phyloP scores from a whole-genome alignment of 2,888 invertebrate genomes.

The Heliconius sara region DNA sequence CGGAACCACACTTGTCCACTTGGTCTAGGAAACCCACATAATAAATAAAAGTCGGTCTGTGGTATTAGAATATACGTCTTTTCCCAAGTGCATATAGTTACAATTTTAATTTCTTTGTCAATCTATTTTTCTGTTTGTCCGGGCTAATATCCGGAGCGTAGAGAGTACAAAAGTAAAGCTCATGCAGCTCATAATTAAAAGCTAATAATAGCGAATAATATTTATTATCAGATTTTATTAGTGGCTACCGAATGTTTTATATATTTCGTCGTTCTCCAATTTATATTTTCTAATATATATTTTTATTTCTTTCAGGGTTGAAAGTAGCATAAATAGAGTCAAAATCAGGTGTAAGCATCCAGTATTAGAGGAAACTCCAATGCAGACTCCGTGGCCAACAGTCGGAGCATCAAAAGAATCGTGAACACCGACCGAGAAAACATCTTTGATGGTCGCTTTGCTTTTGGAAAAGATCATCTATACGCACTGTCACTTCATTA shows the following conservation, averaged over 20 bases:
- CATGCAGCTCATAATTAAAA: neutral
- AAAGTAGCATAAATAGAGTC: constrained; percentile 60
- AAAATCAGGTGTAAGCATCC: constrained; percentile 60
- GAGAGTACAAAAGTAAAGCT: too few species aligned
- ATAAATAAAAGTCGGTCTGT: too few species aligned
- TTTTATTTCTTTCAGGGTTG: constrained; percentile 71
- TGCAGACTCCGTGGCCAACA: constrained; percentile 65
- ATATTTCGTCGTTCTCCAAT: neutral
- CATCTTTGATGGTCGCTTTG: constrained; percentile 77
- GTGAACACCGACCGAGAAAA: constrained; percentile 62
- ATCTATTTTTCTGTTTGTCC: too few species aligned
- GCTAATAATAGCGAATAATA: neutral
- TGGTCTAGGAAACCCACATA: neutral
- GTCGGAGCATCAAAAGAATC: constrained; percentile 62
- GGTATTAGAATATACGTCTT: too few species aligned
- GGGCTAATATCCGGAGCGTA: too few species aligned
- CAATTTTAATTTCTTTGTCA: too few species aligned
- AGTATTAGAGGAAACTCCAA: constrained; percentile 61
- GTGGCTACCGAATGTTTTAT: neutral
- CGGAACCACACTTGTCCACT: neutral
- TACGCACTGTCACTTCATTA: constrained; percentile 83
- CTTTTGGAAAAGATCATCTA: constrained; percentile 76
- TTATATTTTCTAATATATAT: neutral
- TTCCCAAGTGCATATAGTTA: too few species aligned
- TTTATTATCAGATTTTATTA: neutral